Percentiles rank a stretch among this genome's conserved stretches.
These are phyloP conservation scores for Subanguina moxae DNA, from an alignment of 1,140 invertebrate species.

Conservation along the genomic window DNA sequence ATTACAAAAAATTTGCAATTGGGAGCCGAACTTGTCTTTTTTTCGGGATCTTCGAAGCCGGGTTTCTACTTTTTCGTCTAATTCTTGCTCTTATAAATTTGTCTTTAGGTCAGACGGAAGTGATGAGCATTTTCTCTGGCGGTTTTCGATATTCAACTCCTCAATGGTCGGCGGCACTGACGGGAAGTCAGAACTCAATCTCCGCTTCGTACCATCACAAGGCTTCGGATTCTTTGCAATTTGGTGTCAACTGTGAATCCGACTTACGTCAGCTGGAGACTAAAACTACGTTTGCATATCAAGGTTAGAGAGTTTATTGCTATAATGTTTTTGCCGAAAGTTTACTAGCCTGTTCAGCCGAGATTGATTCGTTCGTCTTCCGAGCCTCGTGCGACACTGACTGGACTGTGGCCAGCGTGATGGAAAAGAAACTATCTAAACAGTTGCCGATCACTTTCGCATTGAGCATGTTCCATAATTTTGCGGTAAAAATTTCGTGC, in stretches of 20 bases:
- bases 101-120: conserved; percentile 61
- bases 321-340: too few species aligned
- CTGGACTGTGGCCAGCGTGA: conserved; percentile 66
- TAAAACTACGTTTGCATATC: conserved; percentile 86
- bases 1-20: too few species aligned
- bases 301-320: conserved; percentile 66
- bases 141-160: conserved; percentile 73
- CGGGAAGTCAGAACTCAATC: conserved; percentile 74
- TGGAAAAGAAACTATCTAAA: conserved; percentile 41
- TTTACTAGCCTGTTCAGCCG: conserved; percentile 56
- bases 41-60: too few species aligned
- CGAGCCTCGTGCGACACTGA: conserved; percentile 86
- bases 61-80: too few species aligned
- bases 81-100: not conserved
- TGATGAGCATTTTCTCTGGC: conserved; percentile 78
- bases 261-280: conserved; percentile 74
- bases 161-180: conserved; percentile 63
- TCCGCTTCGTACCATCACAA: conserved; percentile 87
- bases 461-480: conserved; percentile 81
- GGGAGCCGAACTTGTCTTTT: too few species aligned
- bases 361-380: conserved; percentile 87
- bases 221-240: conserved; percentile 80
- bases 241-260: conserved; percentile 68
- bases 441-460: conserved; percentile 83
- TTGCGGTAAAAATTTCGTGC: not conserved